Percentiles rank a stretch among this genome's conserved stretches.
These are phyloP conservation scores for Stigmatopora nigra DNA, from an alignment of 2,113 vertebrate species.

Conservation along the genomic window DNA sequence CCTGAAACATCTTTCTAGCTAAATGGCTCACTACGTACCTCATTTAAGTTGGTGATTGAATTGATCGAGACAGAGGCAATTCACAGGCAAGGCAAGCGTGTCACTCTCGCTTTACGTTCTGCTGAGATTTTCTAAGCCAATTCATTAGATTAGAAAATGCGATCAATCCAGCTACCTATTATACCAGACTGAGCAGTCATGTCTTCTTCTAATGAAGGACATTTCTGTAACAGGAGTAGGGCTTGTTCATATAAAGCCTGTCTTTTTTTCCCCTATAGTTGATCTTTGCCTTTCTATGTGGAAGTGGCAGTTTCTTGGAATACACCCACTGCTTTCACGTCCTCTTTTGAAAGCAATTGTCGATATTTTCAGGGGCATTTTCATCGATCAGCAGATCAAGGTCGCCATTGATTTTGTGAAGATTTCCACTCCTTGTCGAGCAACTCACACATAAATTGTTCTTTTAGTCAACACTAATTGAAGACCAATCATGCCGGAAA, in stretches of 20 bases:
- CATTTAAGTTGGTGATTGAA: conserved; percentile 22
- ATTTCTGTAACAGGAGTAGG: background rate
- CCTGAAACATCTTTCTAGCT: background rate
- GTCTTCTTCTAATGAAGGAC: conserved; percentile 11
- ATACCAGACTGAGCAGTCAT: conserved; percentile 2
- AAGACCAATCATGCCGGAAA: conserved; percentile 8
- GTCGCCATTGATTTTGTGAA: conserved; percentile 40
- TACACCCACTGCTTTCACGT: conserved; percentile 1
- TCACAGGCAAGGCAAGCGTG: conserved; percentile 21
- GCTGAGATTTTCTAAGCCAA: conserved; percentile 45
- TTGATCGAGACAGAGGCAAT: conserved; percentile 37
- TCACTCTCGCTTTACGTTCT: conserved; percentile 32
- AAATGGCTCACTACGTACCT: conserved; percentile 2
- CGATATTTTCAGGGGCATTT: conserved; percentile 31
- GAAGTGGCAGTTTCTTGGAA: conserved; percentile 1
- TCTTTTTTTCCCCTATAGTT: background rate
- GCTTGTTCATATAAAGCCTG: background rate
- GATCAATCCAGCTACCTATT: conserved; percentile 35
- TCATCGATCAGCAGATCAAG: conserved; percentile 33
- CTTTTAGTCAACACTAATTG: conserved; percentile 11
- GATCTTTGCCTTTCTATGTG: background rate
- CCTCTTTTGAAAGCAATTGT: conserved; percentile 25
- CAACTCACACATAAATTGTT: conserved; percentile 16
- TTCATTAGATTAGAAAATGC: conserved; percentile 44
- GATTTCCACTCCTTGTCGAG: conserved; percentile 14